phyloP scores from a whole-genome alignment of 2,888 invertebrate genomes.

The Tenthredo amoena region DNA sequence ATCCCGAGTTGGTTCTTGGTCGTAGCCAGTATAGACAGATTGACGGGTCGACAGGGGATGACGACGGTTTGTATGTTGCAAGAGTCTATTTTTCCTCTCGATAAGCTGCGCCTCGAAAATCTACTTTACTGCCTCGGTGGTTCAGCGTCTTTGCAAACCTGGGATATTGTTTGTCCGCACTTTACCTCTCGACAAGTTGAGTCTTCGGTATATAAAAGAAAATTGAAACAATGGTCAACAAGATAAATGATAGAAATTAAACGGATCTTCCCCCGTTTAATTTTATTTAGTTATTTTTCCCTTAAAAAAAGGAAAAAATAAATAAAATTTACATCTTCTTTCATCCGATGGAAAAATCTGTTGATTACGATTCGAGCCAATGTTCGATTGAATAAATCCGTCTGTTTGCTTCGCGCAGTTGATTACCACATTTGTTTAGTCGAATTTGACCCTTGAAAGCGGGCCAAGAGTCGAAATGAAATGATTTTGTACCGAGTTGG shows the following conservation, averaged over 20 bases:
- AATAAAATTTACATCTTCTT: not conserved
- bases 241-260: not conserved
- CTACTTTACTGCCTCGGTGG: slow-evolving; percentile 30
- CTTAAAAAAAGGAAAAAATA: not conserved
- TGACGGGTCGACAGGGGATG: slow-evolving; percentile 25
- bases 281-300: not conserved
- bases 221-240: not conserved
- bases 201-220: not conserved
- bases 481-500: not conserved
- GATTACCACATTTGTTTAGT: slow-evolving; percentile 25
- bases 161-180: not conserved
- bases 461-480: not conserved
- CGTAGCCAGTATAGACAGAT: slow-evolving; percentile 15
- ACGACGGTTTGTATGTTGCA: slow-evolving; percentile 26
- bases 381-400: not conserved
- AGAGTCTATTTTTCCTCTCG: slow-evolving; percentile 45
- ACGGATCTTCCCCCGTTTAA: not conserved
- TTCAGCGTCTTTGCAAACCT: not conserved
- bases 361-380: not conserved
- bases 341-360: not conserved
- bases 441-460: not conserved
- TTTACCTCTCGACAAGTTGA: not conserved
- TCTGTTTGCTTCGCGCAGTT: not conserved
- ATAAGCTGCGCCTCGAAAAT: slow-evolving; percentile 32
- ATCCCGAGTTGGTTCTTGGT: not conserved